Evolutionary conservation across 2,797 vertebrate genomes (phyloP).

Genomic region (Neosilurus hyrtlii): DNA sequence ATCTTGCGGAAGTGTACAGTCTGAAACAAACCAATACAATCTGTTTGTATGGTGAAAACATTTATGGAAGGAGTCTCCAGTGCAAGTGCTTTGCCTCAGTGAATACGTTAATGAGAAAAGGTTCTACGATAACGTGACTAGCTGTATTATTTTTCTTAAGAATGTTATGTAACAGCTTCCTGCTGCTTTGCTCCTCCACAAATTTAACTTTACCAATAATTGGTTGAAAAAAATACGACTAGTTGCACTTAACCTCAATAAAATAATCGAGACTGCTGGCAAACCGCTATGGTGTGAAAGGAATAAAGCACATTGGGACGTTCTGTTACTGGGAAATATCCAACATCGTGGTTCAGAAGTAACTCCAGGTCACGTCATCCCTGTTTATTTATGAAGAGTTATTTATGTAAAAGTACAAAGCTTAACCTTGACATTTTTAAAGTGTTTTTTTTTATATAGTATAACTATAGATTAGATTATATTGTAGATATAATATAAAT

Average conservation of each 20-base stretch:
- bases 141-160: no score
- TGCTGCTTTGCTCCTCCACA: not conserved
- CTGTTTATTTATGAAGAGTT: not conserved
- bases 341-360: not conserved
- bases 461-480: no score
- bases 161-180: no score
- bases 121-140: not conserved
- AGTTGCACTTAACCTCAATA: no score
- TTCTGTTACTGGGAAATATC: not conserved
- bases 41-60: not conserved
- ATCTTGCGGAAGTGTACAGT: no score
- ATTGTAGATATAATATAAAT: no score
- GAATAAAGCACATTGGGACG: not conserved
- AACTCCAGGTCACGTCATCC: not conserved
- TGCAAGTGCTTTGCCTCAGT: not conserved
- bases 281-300: no score
- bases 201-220: not conserved
- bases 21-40: not conserved
- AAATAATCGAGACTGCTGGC: not conserved
- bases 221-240: not conserved
- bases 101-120: not conserved
- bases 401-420: no score
- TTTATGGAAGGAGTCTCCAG: conserved; percentile 1
- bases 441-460: no score
- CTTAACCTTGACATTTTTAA: no score